Percentiles rank a stretch among this genome's conserved stretches.
Conservation (phyloP, 2,797 vertebrate species). For the Pangasius sanitwongsei region DNA sequence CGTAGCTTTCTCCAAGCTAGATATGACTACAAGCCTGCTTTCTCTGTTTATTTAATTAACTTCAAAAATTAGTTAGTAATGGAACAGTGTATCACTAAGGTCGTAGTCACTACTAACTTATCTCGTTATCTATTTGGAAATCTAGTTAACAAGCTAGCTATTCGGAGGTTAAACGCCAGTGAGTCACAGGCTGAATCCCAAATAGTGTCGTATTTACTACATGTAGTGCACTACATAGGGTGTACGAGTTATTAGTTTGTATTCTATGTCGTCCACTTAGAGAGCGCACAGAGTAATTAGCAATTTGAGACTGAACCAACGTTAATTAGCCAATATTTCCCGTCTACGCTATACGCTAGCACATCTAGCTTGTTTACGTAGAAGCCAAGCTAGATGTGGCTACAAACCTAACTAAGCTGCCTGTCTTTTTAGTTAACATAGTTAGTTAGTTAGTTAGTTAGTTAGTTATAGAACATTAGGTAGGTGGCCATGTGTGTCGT, state of each 20-base stretch:
- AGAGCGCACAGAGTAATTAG: neutral
- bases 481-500: neutral
- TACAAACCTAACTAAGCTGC: neutral
- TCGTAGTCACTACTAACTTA: too few relatives aligned
- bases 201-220: neutral
- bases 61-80: neutral
- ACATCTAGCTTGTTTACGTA: neutral
- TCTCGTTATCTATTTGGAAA: neutral
- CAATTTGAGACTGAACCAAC: neutral
- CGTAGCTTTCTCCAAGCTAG: neutral
- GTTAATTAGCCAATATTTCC: neutral
- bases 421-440: neutral
- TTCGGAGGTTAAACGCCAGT: neutral
- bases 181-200: neutral
- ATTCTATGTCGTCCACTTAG: neutral
- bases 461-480: neutral
- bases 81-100: too few relatives aligned
- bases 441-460: neutral
- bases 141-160: neutral
- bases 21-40: neutral
- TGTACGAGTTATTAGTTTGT: neutral
- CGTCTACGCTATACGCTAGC: neutral
- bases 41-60: neutral
- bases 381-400: neutral
- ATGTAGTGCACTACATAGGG: slow-evolving; percentile 3